phyloP scores from a whole-genome alignment of 2,888 invertebrate genomes.

The Barypeithes pellucidus region DNA sequence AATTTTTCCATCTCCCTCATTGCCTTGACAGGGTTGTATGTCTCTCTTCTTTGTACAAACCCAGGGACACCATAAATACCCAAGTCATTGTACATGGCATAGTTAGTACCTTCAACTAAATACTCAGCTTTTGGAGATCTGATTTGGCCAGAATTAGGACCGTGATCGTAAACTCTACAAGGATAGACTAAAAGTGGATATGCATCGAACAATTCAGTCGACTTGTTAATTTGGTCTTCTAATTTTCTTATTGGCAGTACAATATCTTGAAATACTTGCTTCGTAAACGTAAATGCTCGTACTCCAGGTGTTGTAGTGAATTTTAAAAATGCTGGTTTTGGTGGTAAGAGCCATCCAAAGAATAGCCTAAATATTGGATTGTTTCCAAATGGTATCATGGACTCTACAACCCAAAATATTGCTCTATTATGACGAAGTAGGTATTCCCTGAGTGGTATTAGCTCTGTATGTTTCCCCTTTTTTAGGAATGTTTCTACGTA shows the following conservation, averaged over 20 bases:
- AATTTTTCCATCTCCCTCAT: slow-evolving; percentile 83
- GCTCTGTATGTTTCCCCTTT: slow-evolving; percentile 74
- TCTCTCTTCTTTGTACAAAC: slow-evolving; percentile 73
- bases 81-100: slow-evolving; percentile 81
- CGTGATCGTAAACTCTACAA: slow-evolving; percentile 78
- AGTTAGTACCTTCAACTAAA: slow-evolving; percentile 77
- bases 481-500: slow-evolving; percentile 76
- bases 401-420: slow-evolving; percentile 83
- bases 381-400: slow-evolving; percentile 82
- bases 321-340: slow-evolving; percentile 82
- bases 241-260: slow-evolving; percentile 78
- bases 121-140: slow-evolving; percentile 74
- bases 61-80: slow-evolving; percentile 82
- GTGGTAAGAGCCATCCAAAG: slow-evolving; percentile 80
- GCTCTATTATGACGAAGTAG: slow-evolving; percentile 78
- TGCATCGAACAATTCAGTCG: slow-evolving; percentile 77
- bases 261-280: slow-evolving; percentile 83
- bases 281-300: slow-evolving; percentile 79
- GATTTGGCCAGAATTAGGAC: slow-evolving; percentile 75
- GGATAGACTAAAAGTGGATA: slow-evolving; percentile 82
- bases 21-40: slow-evolving; percentile 77
- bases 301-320: slow-evolving; percentile 81
- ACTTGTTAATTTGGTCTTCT: slow-evolving; percentile 77
- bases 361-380: slow-evolving; percentile 75
- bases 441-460: slow-evolving; percentile 79